phyloP scores from a whole-genome alignment of 2,888 invertebrate genomes.

The Syrphus vitripennis region DNA sequence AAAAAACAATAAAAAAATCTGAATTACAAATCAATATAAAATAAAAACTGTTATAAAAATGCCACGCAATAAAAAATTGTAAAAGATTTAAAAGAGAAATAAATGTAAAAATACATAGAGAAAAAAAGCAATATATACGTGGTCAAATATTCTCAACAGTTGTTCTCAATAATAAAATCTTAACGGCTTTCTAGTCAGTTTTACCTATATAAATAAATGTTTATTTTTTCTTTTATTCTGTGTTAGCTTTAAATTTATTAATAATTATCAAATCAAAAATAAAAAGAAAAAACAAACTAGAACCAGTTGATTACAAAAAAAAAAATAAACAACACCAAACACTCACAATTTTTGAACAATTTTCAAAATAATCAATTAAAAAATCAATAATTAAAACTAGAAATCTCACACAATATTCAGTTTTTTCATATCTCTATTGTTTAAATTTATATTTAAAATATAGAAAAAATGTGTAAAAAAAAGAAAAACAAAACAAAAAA shows the following conservation, averaged over 20 bases:
- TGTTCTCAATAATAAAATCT: slow-evolving; percentile 60
- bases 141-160: slow-evolving; percentile 13
- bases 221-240: slow-evolving; percentile 38
- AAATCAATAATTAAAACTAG: slow-evolving; percentile 16
- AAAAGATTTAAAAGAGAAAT: slow-evolving; percentile 13
- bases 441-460: slow-evolving; percentile 42
- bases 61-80: slow-evolving; percentile 48
- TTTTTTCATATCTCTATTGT: slow-evolving; percentile 36
- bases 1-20: neutral
- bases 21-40: slow-evolving; percentile 7
- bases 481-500: slow-evolving; percentile 14
- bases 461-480: slow-evolving; percentile 36
- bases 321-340: neutral
- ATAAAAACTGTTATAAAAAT: slow-evolving; percentile 26
- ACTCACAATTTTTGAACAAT: slow-evolving; percentile 33
- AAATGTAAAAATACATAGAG: neutral
- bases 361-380: slow-evolving; percentile 8
- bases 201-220: slow-evolving; percentile 21
- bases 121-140: neutral
- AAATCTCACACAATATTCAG: slow-evolving; percentile 53
- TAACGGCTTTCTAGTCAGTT: slow-evolving; percentile 70
- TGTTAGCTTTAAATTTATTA: slow-evolving; percentile 56
- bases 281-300: slow-evolving; percentile 1
- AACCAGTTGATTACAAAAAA: slow-evolving; percentile 12
- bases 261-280: slow-evolving; percentile 34